phyloP scores from a whole-genome alignment of 2,113 vertebrate genomes.

The Tylochromis polylepis region DNA sequence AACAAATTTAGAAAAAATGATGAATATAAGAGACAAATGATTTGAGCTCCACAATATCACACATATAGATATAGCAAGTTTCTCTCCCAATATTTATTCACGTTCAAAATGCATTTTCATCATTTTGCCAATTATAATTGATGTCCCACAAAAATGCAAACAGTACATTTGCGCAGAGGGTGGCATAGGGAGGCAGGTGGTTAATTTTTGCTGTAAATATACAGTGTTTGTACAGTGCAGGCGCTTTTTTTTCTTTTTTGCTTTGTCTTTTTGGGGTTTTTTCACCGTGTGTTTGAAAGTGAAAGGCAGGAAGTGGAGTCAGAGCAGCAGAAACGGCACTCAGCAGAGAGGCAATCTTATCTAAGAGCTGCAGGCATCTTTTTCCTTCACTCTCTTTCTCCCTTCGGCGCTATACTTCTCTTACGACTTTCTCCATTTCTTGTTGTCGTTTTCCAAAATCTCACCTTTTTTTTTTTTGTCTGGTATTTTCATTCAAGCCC shows the following conservation, averaged over 20 bases:
- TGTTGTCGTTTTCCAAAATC: not conserved
- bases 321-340: conserved; percentile 53
- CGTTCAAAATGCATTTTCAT: not conserved
- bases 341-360: conserved; percentile 65
- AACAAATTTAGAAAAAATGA: not conserved
- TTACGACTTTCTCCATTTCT: not conserved
- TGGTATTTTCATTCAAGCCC: not conserved
- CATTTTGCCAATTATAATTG: not conserved
- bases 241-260: not conserved
- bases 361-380: conserved; percentile 54
- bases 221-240: not conserved
- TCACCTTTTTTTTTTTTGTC: not conserved
- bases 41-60: not conserved
- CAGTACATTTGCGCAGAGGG: not conserved
- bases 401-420: not conserved
- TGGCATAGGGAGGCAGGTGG: not conserved
- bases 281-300: conserved; percentile 27
- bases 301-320: conserved; percentile 43
- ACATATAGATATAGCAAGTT: not conserved
- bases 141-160: not conserved
- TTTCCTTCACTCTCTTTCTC: not conserved
- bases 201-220: conserved; percentile 18
- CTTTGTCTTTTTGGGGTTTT: not conserved
- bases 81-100: not conserved
- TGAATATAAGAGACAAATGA: not conserved